Evolutionary conservation across 2,113 vertebrate genomes (phyloP).

Genomic region (Mesitornis unicolor): DNA sequence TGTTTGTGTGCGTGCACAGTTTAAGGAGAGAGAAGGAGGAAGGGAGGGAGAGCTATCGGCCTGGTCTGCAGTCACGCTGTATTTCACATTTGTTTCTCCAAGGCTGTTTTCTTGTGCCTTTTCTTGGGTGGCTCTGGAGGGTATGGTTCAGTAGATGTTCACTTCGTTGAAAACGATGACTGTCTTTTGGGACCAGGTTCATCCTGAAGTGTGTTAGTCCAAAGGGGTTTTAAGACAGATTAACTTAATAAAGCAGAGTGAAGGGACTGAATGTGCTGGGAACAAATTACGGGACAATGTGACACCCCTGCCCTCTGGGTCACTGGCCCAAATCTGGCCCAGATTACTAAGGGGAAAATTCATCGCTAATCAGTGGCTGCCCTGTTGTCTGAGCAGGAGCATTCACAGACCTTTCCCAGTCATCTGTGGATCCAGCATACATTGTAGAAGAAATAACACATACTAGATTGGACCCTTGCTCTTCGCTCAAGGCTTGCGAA

Average conservation of each 20-base stretch:
- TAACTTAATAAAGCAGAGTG: conserved; percentile 36
- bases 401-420: background rate
- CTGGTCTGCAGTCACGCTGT: background rate
- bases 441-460: background rate
- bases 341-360: background rate
- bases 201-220: background rate
- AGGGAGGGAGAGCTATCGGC: background rate
- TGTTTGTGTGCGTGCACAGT: conserved; percentile 41
- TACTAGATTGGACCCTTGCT: background rate
- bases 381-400: background rate
- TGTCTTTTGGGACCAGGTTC: conserved; percentile 30
- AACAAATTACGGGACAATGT: background rate
- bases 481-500: background rate
- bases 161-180: background rate
- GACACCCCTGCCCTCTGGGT: background rate
- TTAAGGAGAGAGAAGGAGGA: background rate
- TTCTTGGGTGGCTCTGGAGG: conserved; percentile 19
- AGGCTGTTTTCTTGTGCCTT: background rate
- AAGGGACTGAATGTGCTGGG: background rate
- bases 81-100: background rate
- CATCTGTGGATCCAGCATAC: background rate
- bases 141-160: conserved; percentile 27
- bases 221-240: conserved; percentile 24
- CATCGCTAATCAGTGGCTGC: background rate
- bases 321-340: background rate